Base-by-base conservation (phyloP, 2,113 vertebrate species). In the Microtus pennsylvanicus region DNA sequence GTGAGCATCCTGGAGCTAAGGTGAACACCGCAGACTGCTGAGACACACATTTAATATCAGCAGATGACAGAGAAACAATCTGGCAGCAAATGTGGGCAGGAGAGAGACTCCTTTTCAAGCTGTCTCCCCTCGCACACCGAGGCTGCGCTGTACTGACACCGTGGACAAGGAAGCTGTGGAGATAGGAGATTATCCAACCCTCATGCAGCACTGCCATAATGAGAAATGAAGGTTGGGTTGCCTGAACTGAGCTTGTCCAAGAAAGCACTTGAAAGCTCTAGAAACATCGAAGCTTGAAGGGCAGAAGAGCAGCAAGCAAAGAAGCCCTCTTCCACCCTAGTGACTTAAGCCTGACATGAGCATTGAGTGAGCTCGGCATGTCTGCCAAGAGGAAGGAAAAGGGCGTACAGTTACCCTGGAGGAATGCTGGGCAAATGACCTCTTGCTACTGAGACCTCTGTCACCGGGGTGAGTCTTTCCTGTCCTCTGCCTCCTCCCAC, bases 1-100 rank as follows among this genome's bases (percentile, higher is more conserved):
- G 65, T 92, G 75, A 96, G 97, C 78, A 90, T 96, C 89, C 94
- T 96, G 96, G 90, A 96, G 83, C 96, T 98, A 91, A 98, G 86
- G 95, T 96, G 96, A 98, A 96, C 55, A 61, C 74, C 87, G 87
- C 69, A 88, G 96, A 95, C 90, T 94, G 67, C 92, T 97, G 70
- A 97, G 96, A 97, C 83, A 97, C 91, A 81, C 75, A 50, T 96
- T 94, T 81, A 93, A 97, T 58, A 86, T 7, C 78, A 95, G 82
- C 69, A 76, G 70, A 74, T 86, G 75, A 26, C 83, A 89, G 74
- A 67, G 50, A 83, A 93, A 94, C 88, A 96, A 58, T 90, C 22
- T 3, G 45, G n/a, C 33, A 77, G 65, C 82, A 95, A 58, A 89
- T 42, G 12, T 33, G 89, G 58, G 19, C 67, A 35, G 5, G 24